These are phyloP conservation scores for Fukomys damarensis DNA, from an alignment of 2,113 vertebrate genomes.

Conservation along the genomic window DNA sequence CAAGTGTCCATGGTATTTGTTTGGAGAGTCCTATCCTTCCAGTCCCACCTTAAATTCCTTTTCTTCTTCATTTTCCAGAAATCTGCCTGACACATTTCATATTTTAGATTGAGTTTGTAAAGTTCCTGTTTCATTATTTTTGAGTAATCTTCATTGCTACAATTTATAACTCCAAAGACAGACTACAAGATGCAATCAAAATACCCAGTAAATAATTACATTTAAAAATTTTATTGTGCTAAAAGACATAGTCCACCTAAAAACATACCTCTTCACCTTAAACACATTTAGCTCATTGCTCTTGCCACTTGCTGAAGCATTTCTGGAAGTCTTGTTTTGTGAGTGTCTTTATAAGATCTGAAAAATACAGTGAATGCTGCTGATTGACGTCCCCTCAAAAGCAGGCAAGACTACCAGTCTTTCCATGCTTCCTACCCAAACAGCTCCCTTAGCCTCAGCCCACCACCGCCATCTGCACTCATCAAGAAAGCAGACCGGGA, in stretches of 20 bases:
- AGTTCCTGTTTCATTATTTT: background rate
- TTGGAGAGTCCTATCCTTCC: rapidly evolving
- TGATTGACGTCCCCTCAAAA: background rate
- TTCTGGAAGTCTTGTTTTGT: background rate
- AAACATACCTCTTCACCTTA: background rate
- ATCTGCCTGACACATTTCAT: too few relatives aligned
- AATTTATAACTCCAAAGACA: background rate
- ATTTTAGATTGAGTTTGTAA: background rate
- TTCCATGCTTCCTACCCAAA: rapidly evolving
- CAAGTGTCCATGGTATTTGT: background rate
- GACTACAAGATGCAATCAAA: background rate
- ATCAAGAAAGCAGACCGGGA: too few relatives aligned
- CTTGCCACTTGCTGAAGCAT: background rate
- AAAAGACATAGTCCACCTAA: background rate
- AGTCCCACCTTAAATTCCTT: background rate
- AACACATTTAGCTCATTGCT: background rate
- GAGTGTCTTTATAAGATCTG: background rate
- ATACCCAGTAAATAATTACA: background rate
- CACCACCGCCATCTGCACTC: background rate
- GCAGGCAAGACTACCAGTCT: background rate
- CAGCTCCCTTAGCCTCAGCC: too few relatives aligned
- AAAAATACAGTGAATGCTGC: background rate
- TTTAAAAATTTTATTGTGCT: background rate
- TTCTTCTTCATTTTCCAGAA: background rate
- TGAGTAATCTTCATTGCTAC: background rate